A percentile compares a stretch with the other conserved stretches of the same genome.
Evolutionary conservation across 2,797 vertebrate genomes (phyloP).

Genomic region (Alauda arvensis): DNA sequence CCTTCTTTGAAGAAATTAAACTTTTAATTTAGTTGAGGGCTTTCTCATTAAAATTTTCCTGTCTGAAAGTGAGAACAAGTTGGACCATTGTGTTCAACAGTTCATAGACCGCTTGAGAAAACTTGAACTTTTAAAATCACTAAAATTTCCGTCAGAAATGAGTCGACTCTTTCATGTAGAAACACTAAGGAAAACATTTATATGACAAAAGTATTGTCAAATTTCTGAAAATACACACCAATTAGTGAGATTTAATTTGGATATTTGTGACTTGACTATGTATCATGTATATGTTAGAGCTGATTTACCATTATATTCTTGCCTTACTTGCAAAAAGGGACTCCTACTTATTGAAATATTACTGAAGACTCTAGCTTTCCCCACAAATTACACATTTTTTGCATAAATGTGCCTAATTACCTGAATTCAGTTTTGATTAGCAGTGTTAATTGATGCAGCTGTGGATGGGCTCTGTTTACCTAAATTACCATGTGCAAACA

Average conservation of each 20-base stretch:
- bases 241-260: slow-evolving; percentile 75
- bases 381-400: slow-evolving; percentile 79
- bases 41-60: background rate
- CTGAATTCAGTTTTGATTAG: slow-evolving; percentile 88
- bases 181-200: slow-evolving; percentile 61
- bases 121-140: slow-evolving; percentile 54
- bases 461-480: slow-evolving; percentile 84
- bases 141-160: slow-evolving; percentile 36
- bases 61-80: background rate
- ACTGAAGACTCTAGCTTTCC: slow-evolving; percentile 73
- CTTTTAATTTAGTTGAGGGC: background rate
- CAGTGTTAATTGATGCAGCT: slow-evolving; percentile 87
- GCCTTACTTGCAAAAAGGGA: slow-evolving; percentile 68
- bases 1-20: background rate
- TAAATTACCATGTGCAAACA: slow-evolving; percentile 87
- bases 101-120: slow-evolving; percentile 25
- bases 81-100: slow-evolving; percentile 5
- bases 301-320: slow-evolving; percentile 64
- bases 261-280: slow-evolving; percentile 62
- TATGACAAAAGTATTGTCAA: slow-evolving; percentile 54
- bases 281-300: slow-evolving; percentile 55
- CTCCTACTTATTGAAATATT: slow-evolving; percentile 75
- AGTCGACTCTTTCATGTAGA: slow-evolving; percentile 39
- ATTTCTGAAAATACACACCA: slow-evolving; percentile 71
- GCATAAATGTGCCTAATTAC: slow-evolving; percentile 86